phyloP scores from a whole-genome alignment of 2,113 vertebrate species.

The Ifrita kowaldi region DNA sequence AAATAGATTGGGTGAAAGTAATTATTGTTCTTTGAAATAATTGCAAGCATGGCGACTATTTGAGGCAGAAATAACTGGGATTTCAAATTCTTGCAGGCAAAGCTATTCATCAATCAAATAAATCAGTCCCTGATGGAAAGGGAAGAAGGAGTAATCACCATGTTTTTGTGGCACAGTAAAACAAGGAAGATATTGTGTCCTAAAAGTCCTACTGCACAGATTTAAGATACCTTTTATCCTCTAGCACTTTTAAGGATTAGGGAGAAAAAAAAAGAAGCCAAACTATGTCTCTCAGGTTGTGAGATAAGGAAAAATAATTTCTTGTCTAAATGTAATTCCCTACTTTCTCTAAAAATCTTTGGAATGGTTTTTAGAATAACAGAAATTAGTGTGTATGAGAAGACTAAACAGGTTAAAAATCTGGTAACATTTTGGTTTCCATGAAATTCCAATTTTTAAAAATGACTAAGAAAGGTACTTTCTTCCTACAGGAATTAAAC shows the following conservation, averaged over 20 bases:
- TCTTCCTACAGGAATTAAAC: not conserved
- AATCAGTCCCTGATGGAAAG: not conserved
- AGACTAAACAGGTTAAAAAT: not conserved
- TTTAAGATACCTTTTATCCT: not conserved
- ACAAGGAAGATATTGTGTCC: not conserved
- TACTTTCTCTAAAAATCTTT: not conserved
- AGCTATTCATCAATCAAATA: slow-evolving; percentile 3
- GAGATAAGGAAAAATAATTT: not conserved
- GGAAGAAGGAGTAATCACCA: not conserved
- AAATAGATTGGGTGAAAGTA: slow-evolving; percentile 11
- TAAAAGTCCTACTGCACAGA: not conserved
- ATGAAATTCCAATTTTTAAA: not conserved
- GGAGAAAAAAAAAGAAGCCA: not conserved
- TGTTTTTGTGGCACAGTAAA: not conserved
- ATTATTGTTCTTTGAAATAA: slow-evolving; percentile 37
- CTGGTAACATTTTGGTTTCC: not conserved
- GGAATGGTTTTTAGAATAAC: not conserved
- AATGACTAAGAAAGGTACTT: not conserved
- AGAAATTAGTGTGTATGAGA: not conserved
- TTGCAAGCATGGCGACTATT: slow-evolving; percentile 6
- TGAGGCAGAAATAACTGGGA: not conserved
- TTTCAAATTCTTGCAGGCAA: slow-evolving; percentile 15
- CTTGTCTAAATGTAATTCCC: not conserved
- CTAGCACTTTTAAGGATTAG: not conserved
- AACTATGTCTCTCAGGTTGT: not conserved